phyloP scores from a whole-genome alignment of 2,113 vertebrate species.

The Triplophysa tibetana region DNA sequence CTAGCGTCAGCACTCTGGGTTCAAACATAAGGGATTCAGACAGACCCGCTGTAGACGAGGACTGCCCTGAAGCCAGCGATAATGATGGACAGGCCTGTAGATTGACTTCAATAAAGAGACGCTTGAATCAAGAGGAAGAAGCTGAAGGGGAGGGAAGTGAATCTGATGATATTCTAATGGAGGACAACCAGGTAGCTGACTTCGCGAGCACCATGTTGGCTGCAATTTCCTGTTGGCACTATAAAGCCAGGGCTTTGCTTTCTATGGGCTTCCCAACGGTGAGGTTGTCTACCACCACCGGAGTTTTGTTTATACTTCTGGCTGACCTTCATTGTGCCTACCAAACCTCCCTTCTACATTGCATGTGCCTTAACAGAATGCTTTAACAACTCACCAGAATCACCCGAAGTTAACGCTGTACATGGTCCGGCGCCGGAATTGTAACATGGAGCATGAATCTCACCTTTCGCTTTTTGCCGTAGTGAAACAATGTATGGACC shows the following conservation, averaged over 20 bases:
- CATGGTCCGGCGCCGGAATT: neutral
- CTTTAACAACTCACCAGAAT: slow-evolving; percentile 12
- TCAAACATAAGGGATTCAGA: slow-evolving; percentile 57
- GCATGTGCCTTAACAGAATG: slow-evolving; percentile 22
- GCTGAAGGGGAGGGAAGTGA: slow-evolving; percentile 63
- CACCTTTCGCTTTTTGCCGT: neutral
- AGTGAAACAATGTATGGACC: neutral
- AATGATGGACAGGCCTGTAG: slow-evolving; percentile 58
- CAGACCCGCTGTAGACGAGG: slow-evolving; percentile 55
- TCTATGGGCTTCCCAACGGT: slow-evolving; percentile 76
- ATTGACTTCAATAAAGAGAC: slow-evolving; percentile 54
- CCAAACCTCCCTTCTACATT: neutral
- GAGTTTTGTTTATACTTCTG: neutral
- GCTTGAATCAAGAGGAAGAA: slow-evolving; percentile 37
- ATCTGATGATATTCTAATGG: slow-evolving; percentile 74
- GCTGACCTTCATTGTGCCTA: neutral
- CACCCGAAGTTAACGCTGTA: neutral
- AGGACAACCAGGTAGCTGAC: slow-evolving; percentile 85
- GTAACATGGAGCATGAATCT: neutral
- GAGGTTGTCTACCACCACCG: slow-evolving; percentile 69
- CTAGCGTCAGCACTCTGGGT: slow-evolving; percentile 49
- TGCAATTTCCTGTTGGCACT: slow-evolving; percentile 84
- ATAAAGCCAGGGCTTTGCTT: slow-evolving; percentile 80
- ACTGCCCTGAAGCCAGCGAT: slow-evolving; percentile 62
- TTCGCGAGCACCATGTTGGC: slow-evolving; percentile 83